phyloP scores from a whole-genome alignment of 2,113 vertebrate species.

The Rhinogobius similis region DNA sequence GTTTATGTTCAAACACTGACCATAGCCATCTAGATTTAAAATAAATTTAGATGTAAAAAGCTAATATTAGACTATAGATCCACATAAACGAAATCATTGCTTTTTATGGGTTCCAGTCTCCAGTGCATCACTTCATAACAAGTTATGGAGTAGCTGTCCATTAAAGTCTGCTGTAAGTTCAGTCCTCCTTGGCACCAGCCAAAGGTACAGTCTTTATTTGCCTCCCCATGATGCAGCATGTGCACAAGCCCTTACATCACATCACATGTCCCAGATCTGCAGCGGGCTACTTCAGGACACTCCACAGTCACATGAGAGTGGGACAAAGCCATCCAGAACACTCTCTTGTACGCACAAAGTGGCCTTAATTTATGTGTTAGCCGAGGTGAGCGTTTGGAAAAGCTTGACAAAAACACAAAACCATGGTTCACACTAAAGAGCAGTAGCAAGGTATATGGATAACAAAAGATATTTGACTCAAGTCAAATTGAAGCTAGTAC shows the following conservation, averaged over 20 bases:
- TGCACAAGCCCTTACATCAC: conserved; percentile 29
- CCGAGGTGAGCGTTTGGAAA: background rate
- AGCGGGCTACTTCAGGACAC: background rate
- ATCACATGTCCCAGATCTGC: conserved; percentile 20
- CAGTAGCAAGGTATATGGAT: too few relatives aligned
- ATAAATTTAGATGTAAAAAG: background rate
- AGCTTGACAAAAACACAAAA: background rate
- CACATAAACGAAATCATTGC: background rate
- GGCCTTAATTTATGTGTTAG: background rate
- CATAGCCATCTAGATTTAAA: background rate
- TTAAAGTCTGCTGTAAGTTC: background rate
- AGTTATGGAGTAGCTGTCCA: background rate
- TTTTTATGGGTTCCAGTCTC: background rate
- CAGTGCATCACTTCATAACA: background rate
- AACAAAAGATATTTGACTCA: too few relatives aligned
- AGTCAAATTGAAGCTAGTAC: too few relatives aligned
- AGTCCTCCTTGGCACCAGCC: background rate
- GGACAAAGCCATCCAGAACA: background rate
- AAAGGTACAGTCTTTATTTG: conserved; percentile 37
- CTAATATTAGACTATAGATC: background rate
- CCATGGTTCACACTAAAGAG: background rate
- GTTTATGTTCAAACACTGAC: too few relatives aligned
- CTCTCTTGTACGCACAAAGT: background rate
- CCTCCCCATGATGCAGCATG: conserved; percentile 30
- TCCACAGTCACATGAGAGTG: conserved; percentile 3